These are phyloP conservation scores for Drosophila atripex DNA, from an alignment of 2,888 invertebrate genomes.

Conservation along the genomic window DNA sequence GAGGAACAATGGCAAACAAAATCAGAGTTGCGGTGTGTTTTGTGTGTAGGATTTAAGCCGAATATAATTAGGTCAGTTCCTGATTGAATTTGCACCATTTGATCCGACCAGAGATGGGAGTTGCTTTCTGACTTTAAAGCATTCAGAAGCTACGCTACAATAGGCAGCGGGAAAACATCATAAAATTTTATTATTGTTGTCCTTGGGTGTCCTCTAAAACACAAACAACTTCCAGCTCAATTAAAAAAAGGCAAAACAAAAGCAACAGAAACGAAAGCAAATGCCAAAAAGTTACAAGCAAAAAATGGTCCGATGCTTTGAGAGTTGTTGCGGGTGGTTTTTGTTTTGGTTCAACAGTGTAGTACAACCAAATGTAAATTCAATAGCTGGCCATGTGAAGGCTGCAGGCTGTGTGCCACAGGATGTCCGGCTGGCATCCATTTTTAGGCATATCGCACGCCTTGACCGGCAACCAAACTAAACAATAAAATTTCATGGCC, in stretches of 20 bases:
- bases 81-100: slow-evolving; percentile 35
- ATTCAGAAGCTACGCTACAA: slow-evolving; percentile 2
- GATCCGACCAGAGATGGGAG: slow-evolving; percentile 4
- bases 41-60: slow-evolving; percentile 36
- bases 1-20: slow-evolving; percentile 23
- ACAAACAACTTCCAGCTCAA: slow-evolving; percentile 51
- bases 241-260: slow-evolving; percentile 48
- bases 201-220: slow-evolving; percentile 33
- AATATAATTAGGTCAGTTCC: slow-evolving; percentile 43
- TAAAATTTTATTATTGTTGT: slow-evolving; percentile 61
- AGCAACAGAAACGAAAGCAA: slow-evolving; percentile 45
- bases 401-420: slow-evolving; percentile 56
- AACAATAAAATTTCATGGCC: slow-evolving; percentile 66
- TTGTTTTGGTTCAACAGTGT: slow-evolving; percentile 26
- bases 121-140: slow-evolving; percentile 18
- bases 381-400: slow-evolving; percentile 62
- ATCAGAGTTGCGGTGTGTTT: slow-evolving; percentile 38
- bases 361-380: slow-evolving; percentile 71
- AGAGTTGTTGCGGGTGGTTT: slow-evolving; percentile 31
- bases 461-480: slow-evolving; percentile 63
- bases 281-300: slow-evolving; percentile 57
- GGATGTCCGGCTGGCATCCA: slow-evolving; percentile 70
- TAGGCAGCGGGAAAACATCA: slow-evolving; percentile 48
- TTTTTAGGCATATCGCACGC: slow-evolving; percentile 70
- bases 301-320: slow-evolving; percentile 58